Conservation (phyloP, 2,888 invertebrate genomes). For the Stenodera caucasica region DNA sequence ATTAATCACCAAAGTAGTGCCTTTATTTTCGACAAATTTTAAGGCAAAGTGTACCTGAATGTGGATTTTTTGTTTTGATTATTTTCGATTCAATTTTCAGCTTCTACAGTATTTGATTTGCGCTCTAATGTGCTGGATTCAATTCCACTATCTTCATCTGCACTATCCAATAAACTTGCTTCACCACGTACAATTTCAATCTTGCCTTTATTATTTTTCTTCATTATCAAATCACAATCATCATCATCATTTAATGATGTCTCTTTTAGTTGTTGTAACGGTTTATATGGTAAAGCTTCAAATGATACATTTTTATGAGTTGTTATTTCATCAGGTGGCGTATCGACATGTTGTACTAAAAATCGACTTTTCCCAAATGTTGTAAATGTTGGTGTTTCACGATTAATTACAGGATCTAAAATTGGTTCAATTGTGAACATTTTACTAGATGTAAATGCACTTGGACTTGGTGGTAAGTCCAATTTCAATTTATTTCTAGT, state of each 20-base stretch:
- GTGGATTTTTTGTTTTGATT: background rate
- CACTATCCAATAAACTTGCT: slow-evolving; percentile 65
- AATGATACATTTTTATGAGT: slow-evolving; percentile 52
- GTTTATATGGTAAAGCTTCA: slow-evolving; percentile 54
- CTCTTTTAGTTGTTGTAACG: slow-evolving; percentile 30
- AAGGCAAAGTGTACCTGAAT: slow-evolving; percentile 23
- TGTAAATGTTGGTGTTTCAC: slow-evolving; percentile 61
- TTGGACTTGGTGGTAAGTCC: slow-evolving; percentile 66
- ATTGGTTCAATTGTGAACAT: slow-evolving; percentile 53
- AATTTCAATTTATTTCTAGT: slow-evolving; percentile 72
- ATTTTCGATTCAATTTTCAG: slow-evolving; percentile 6
- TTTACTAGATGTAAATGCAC: slow-evolving; percentile 50
- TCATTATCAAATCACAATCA: slow-evolving; percentile 20
- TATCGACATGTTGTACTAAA: slow-evolving; percentile 54
- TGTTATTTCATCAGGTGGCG: slow-evolving; percentile 45
- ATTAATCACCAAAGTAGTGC: slow-evolving; percentile 14
- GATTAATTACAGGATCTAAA: slow-evolving; percentile 55
- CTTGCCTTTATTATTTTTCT: slow-evolving; percentile 25
- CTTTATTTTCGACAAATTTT: slow-evolving; percentile 1
- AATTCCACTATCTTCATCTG: slow-evolving; percentile 68
- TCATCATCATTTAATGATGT: slow-evolving; percentile 10
- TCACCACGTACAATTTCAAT: slow-evolving; percentile 55
- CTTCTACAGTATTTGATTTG: slow-evolving; percentile 33
- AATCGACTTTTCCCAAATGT: slow-evolving; percentile 63
- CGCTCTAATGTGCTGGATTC: slow-evolving; percentile 67